Conservation (phyloP, 2,797 vertebrate species). For the Pagetopsis macropterus region DNA sequence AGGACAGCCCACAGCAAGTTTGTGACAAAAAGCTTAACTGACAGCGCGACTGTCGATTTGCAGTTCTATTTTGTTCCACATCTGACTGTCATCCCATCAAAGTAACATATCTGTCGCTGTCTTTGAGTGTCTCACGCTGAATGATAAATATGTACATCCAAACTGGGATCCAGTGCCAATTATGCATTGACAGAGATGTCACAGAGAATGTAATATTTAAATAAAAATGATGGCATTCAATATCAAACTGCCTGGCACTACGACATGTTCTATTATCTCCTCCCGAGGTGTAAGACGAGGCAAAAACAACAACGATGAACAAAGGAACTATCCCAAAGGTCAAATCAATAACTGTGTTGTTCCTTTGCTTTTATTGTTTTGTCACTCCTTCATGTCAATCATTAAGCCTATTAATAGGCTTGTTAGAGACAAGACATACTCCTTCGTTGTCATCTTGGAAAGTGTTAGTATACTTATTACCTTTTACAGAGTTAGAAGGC, state of each 20-base stretch:
- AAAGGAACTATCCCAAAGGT: constrained; percentile 70
- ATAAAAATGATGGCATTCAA: constrained; percentile 79
- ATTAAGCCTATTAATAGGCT: constrained; percentile 71
- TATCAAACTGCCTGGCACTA: constrained; percentile 69
- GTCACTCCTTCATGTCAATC: constrained; percentile 66
- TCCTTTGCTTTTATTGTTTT: constrained; percentile 37
- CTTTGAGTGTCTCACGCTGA: constrained; percentile 76
- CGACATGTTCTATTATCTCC: constrained; percentile 76
- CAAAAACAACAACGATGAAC: constrained; percentile 65
- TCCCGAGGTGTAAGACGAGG: constrained; percentile 58
- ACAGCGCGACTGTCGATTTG: constrained; percentile 79
- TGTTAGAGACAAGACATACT: constrained; percentile 46
- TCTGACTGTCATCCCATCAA: constrained; percentile 78
- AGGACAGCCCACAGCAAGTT: constrained; percentile 63
- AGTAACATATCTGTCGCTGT: constrained; percentile 71
- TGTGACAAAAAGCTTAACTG: constrained; percentile 78
- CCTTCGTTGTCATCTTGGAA: constrained; percentile 24
- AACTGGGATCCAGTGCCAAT: constrained; percentile 75
- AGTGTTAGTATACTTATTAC: constrained; percentile 31
- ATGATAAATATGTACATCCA: constrained; percentile 80
- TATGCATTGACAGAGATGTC: constrained; percentile 78
- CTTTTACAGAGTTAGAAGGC: constrained; percentile 4
- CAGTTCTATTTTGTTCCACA: constrained; percentile 59
- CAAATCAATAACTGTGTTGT: constrained; percentile 74
- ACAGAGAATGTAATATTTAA: constrained; percentile 75